These are phyloP conservation scores for Cephalopterus ornatus DNA, from an alignment of 2,113 vertebrate species.

Conservation along the genomic window DNA sequence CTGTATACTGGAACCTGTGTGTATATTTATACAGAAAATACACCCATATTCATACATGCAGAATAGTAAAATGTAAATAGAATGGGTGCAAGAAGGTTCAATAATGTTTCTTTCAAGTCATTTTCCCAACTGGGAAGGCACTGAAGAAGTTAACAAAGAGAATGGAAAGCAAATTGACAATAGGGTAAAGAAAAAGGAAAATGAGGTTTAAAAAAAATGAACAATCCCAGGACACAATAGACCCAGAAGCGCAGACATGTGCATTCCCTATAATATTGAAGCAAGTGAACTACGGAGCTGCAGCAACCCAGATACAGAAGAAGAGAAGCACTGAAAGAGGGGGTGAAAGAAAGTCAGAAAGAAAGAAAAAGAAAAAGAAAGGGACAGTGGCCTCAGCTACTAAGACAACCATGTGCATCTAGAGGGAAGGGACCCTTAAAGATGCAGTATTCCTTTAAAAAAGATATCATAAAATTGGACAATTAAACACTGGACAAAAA, in stretches of 20 bases:
- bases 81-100: conserved; percentile 45
- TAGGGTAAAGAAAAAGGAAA: not conserved
- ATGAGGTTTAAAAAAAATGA: conserved; percentile 42
- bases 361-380: conserved; percentile 57
- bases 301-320: conserved; percentile 66
- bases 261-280: conserved; percentile 69
- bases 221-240: conserved; percentile 68
- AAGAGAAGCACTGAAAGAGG: conserved; percentile 40
- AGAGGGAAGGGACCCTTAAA: conserved; percentile 65
- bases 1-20: not conserved
- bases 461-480: conserved; percentile 32
- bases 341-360: conserved; percentile 52
- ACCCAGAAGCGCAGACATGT: conserved; percentile 72
- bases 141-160: conserved; percentile 57
- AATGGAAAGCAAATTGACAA: conserved; percentile 64
- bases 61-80: conserved; percentile 7
- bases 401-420: conserved; percentile 74
- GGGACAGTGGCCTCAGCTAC: conserved; percentile 74
- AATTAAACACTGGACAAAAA: conserved; percentile 39
- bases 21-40: conserved; percentile 23
- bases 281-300: conserved; percentile 66
- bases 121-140: conserved; percentile 61
- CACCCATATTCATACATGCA: conserved; percentile 49
- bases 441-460: conserved; percentile 77
- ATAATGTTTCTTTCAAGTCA: conserved; percentile 55